Evolutionary conservation across 2,888 invertebrate species (phyloP).

Genomic region (Ceraclea dissimilis): DNA sequence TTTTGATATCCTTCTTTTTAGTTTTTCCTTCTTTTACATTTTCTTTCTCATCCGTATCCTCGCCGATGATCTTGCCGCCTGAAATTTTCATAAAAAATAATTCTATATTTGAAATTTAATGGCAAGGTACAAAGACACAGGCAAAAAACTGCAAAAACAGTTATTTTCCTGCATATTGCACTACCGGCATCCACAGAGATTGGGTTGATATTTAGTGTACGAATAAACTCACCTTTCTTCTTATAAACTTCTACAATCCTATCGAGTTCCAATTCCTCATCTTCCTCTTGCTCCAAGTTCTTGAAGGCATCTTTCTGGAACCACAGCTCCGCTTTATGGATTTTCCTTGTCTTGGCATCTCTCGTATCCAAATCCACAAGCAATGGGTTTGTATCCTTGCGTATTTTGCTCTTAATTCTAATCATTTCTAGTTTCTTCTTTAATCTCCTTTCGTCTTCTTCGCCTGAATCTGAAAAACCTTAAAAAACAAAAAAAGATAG

Average conservation of each 20-base stretch:
- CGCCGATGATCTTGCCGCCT: constrained; percentile 33
- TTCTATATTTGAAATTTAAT: not conserved
- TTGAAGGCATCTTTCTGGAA: constrained; percentile 80
- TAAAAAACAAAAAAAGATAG: constrained; percentile 24
- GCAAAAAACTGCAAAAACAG: too few relatives aligned
- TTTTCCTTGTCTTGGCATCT: constrained; percentile 63
- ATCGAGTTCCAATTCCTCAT: constrained; percentile 83
- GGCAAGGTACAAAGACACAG: too few relatives aligned
- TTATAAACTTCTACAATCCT: constrained; percentile 64
- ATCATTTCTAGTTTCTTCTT: constrained; percentile 20
- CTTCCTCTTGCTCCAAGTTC: constrained; percentile 75
- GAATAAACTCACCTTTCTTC: constrained; percentile 52
- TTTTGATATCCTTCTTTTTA: not conserved
- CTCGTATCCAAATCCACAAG: constrained; percentile 73
- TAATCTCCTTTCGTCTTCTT: constrained; percentile 38
- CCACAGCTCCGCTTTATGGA: constrained; percentile 79
- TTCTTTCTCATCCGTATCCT: constrained; percentile 22
- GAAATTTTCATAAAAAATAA: constrained; percentile 1
- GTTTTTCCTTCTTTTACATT: not conserved
- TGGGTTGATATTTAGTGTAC: not conserved
- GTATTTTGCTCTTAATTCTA: constrained; percentile 26
- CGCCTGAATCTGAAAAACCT: constrained; percentile 62
- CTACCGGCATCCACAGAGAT: too few relatives aligned
- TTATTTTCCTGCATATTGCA: too few relatives aligned
- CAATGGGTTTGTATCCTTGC: constrained; percentile 51